Percentiles rank a stretch among this genome's conserved stretches.
phyloP scores from a whole-genome alignment of 2,888 invertebrate species.

The Helleia helle region DNA sequence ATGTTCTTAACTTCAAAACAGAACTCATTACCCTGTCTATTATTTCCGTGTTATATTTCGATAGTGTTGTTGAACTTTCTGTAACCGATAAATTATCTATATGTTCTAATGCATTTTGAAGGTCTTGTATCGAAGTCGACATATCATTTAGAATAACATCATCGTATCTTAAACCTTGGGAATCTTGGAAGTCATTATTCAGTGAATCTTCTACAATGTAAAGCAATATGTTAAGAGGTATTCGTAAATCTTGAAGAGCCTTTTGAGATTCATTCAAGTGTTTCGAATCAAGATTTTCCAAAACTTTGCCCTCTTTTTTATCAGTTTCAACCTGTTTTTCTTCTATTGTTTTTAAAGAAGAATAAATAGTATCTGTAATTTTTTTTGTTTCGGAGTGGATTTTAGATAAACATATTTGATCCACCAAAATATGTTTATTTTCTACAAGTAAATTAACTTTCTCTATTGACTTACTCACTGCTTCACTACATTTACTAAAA shows the following conservation, averaged over 20 bases:
- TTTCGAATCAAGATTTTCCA: constrained; percentile 42
- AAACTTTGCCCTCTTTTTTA: constrained; percentile 43
- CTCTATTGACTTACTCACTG: constrained; percentile 69
- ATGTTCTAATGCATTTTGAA: constrained; percentile 60
- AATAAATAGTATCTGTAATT: constrained; percentile 58
- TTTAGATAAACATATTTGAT: constrained; percentile 49
- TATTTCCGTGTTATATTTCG: constrained; percentile 72
- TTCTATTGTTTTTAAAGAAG: constrained; percentile 59
- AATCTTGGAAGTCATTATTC: constrained; percentile 28
- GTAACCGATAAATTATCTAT: constrained; percentile 67
- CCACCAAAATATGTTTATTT: constrained; percentile 50
- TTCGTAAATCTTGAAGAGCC: constrained; percentile 51
- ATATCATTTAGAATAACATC: constrained; percentile 56
- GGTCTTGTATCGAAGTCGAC: constrained; percentile 62
- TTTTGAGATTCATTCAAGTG: constrained; percentile 58
- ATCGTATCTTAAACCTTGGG: constrained; percentile 36
- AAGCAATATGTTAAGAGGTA: constrained; percentile 46
- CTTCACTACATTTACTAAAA: constrained; percentile 73
- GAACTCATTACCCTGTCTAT: constrained; percentile 78
- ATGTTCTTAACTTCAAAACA: constrained; percentile 75
- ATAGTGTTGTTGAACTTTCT: constrained; percentile 51
- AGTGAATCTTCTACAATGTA: constrained; percentile 44
- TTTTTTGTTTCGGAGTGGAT: constrained; percentile 61
- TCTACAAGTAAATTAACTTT: constrained; percentile 57
- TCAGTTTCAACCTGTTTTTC: constrained; percentile 61